Percentiles rank a stretch among this genome's conserved stretches.
phyloP scores from a whole-genome alignment of 2,888 invertebrate genomes.

The Aethes cnicana region DNA sequence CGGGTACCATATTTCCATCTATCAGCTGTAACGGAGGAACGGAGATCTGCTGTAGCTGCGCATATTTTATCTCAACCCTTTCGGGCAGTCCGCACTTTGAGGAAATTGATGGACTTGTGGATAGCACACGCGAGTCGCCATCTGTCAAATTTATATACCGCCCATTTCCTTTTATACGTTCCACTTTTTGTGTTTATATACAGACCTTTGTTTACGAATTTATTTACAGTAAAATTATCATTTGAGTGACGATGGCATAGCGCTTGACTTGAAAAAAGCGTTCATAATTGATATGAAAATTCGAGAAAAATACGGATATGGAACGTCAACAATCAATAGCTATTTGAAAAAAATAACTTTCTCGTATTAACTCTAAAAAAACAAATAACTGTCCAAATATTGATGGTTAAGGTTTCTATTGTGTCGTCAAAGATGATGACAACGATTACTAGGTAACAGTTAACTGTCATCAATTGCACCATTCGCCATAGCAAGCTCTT shows the following conservation, averaged over 20 bases:
- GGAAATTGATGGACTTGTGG: slow-evolving; percentile 24
- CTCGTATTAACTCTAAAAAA: too few relatives aligned
- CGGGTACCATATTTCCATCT: not conserved
- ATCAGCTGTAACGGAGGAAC: slow-evolving; percentile 15
- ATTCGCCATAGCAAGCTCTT: slow-evolving; percentile 13
- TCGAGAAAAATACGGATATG: too few relatives aligned
- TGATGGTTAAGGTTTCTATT: too few relatives aligned
- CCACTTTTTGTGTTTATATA: slow-evolving; percentile 7
- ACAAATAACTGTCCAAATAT: too few relatives aligned
- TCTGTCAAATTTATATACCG: slow-evolving; percentile 23
- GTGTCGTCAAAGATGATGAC: not conserved
- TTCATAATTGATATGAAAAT: too few relatives aligned
- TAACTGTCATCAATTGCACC: slow-evolving; percentile 21
- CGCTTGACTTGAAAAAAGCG: too few relatives aligned
- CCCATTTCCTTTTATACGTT: slow-evolving; percentile 9
- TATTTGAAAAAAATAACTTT: too few relatives aligned
- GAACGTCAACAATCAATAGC: too few relatives aligned
- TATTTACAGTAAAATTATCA: too few relatives aligned
- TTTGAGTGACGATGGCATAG: too few relatives aligned
- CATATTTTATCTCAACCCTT: slow-evolving; percentile 16
- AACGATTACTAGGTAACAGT: slow-evolving; percentile 1
- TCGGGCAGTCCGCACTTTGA: slow-evolving; percentile 7
- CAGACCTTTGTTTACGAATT: too few relatives aligned
- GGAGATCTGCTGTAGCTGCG: slow-evolving; percentile 4
- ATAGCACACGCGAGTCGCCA: slow-evolving; percentile 9